Percentiles rank a stretch among this genome's conserved stretches.
Evolutionary conservation across 2,113 vertebrate species (phyloP).

Genomic region (human): GRCh38 chr14:95456001-95456500

Average conservation of each 20-base stretch:
- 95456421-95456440: accelerated
- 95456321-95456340: neutral
- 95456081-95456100: neutral
- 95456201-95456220: neutral
- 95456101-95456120: neutral
- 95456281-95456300: neutral
- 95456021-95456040: neutral
- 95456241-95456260: neutral
- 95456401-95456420: neutral
- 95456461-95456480: accelerated
- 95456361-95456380: accelerated
- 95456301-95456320: neutral
- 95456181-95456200: neutral
- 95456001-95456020: neutral
- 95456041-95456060: accelerated
- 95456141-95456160: neutral
- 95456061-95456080: accelerated
- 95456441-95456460: neutral
- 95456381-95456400: neutral
- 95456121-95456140: neutral
- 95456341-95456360: neutral
- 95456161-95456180: neutral
- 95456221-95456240: too few species aligned
- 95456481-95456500: neutral
- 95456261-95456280: neutral